phyloP scores from a whole-genome alignment of 2,113 vertebrate species.

The Nannospalax galili region DNA sequence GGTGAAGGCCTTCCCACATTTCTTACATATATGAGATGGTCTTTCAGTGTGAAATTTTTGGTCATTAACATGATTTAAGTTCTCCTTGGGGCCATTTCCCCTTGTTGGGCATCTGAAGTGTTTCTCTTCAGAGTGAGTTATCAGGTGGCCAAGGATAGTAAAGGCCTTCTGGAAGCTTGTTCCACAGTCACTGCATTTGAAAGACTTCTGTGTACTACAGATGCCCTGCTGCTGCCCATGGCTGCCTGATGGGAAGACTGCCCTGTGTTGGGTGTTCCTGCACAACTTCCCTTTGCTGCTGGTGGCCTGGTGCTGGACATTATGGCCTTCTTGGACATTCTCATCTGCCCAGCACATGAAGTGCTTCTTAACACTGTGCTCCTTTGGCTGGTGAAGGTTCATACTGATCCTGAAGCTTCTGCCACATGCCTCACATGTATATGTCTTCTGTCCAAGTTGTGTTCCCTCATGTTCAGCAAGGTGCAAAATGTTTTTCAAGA shows the following conservation, averaged over 20 bases:
- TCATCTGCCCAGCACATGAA: background rate
- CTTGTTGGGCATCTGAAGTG: background rate
- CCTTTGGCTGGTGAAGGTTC: background rate
- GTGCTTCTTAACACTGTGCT: background rate
- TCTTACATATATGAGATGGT: background rate
- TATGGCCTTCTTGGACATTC: no score
- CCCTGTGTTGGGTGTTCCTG: background rate
- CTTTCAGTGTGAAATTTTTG: background rate
- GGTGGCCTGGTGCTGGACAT: background rate
- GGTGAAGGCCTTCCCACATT: constrained; percentile 60
- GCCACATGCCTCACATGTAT: background rate
- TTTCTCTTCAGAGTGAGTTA: background rate
- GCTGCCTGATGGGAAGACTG: background rate
- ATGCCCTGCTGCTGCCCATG: background rate
- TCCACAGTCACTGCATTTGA: constrained; percentile 42
- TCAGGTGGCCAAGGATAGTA: background rate
- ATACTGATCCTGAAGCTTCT: background rate
- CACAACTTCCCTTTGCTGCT: background rate
- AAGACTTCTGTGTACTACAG: accelerated
- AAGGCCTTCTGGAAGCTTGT: constrained; percentile 42
- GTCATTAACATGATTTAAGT: background rate
- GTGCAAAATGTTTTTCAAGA: background rate
- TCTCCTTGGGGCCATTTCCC: background rate
- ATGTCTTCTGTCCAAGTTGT: background rate
- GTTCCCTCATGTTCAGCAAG: background rate